phyloP scores from a whole-genome alignment of 2,888 invertebrate species.

The Mesochorus sp. region DNA sequence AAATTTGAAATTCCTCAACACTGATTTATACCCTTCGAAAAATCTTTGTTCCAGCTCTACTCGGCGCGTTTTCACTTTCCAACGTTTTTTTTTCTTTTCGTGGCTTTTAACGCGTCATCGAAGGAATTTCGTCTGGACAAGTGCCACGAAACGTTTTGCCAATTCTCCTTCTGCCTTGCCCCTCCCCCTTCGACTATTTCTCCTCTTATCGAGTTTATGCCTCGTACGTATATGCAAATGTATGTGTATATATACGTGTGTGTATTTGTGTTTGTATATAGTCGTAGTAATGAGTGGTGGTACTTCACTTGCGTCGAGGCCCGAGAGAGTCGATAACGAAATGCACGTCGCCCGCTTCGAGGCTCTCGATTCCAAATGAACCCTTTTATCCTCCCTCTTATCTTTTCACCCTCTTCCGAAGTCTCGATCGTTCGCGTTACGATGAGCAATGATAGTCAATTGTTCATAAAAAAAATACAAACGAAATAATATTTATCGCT shows the following conservation, averaged over 20 bases:
- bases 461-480: too few species aligned
- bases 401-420: background rate
- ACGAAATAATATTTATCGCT: too few species aligned
- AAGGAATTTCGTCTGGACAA: background rate
- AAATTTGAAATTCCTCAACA: too few species aligned
- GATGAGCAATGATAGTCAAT: too few species aligned
- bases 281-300: slow-evolving; percentile 29
- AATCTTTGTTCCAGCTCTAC: background rate
- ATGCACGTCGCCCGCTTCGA: slow-evolving; percentile 42
- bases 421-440: too few species aligned
- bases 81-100: background rate
- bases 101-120: background rate
- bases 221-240: background rate
- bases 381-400: background rate
- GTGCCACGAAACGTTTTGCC: slow-evolving; percentile 12
- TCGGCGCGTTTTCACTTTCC: background rate
- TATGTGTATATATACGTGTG: slow-evolving; percentile 29
- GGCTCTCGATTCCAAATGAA: slow-evolving; percentile 19
- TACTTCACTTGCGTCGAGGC: slow-evolving; percentile 33
- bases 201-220: slow-evolving; percentile 15
- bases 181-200: slow-evolving; percentile 6
- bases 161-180: too few species aligned
- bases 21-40: background rate
- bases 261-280: too few species aligned
- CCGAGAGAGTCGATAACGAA: slow-evolving; percentile 57